Conservation (phyloP, 2,888 invertebrate genomes). For the Coelinius sp. region DNA sequence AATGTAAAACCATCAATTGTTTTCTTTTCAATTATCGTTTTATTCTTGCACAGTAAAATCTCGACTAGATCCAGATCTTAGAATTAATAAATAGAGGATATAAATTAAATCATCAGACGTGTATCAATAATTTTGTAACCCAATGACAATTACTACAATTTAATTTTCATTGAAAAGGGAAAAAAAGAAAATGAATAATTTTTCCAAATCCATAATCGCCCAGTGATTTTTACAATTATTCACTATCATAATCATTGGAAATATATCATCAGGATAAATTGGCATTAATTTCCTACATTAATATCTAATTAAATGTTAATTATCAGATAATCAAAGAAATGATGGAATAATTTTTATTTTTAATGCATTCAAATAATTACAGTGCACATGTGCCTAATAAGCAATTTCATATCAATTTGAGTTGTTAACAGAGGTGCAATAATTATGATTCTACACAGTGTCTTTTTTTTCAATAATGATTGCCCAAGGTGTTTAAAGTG, state of each 20-base stretch:
- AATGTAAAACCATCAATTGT: background rate
- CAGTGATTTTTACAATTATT: background rate
- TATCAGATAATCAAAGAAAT: conserved; percentile 2
- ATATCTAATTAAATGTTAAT: conserved; percentile 4
- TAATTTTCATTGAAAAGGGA: background rate
- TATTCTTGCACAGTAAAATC: background rate
- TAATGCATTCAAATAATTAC: conserved; percentile 1
- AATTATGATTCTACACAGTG: background rate
- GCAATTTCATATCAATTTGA: conserved; percentile 3
- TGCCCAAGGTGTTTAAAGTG: background rate
- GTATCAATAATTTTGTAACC: background rate
- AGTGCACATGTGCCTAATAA: conserved; percentile 24
- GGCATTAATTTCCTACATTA: background rate
- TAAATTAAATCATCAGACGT: conserved; percentile 12
- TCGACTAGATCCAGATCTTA: conserved; percentile 25
- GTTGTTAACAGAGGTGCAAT: background rate
- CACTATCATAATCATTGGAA: background rate
- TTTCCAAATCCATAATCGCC: background rate
- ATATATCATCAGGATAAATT: background rate
- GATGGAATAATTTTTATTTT: conserved; percentile 1
- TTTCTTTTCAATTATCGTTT: background rate
- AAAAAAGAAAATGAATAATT: background rate
- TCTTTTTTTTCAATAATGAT: background rate
- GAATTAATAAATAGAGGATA: conserved; percentile 15
- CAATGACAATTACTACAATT: background rate